phyloP scores from a whole-genome alignment of 2,113 vertebrate genomes.

The Entelurus aequoreus region DNA sequence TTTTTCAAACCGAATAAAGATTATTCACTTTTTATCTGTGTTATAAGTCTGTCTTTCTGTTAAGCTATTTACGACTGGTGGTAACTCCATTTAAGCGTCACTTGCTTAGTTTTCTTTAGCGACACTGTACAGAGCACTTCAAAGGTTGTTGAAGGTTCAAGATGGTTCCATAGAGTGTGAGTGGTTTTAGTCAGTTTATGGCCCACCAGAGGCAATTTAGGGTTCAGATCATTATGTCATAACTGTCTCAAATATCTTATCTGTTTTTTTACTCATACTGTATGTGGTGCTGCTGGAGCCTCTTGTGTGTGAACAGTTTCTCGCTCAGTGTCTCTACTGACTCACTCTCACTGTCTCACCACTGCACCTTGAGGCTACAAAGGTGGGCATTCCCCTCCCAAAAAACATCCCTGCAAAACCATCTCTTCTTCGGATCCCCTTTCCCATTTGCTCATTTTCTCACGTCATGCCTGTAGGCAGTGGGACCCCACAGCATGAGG shows the following conservation, averaged over 20 bases:
- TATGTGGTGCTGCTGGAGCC: slow-evolving; percentile 1
- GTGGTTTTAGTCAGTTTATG: slow-evolving; percentile 29
- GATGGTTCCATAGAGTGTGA: slow-evolving; percentile 30
- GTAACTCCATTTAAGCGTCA: slow-evolving; percentile 43
- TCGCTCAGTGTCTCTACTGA: neutral
- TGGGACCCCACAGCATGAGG: slow-evolving; percentile 54
- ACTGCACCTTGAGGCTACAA: slow-evolving; percentile 17
- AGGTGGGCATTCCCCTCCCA: slow-evolving; percentile 22
- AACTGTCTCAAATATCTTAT: slow-evolving; percentile 12
- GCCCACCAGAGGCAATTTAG: slow-evolving; percentile 9
- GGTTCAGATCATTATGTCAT: slow-evolving; percentile 24
- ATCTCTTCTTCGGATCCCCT: slow-evolving; percentile 21
- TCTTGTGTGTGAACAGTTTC: neutral
- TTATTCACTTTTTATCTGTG: slow-evolving; percentile 53
- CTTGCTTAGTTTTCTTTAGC: slow-evolving; percentile 20
- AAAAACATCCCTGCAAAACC: slow-evolving; percentile 15
- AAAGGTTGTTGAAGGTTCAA: slow-evolving; percentile 47
- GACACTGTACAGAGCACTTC: slow-evolving; percentile 24
- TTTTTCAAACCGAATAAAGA: slow-evolving; percentile 56
- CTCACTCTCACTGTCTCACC: slow-evolving; percentile 1
- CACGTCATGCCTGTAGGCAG: slow-evolving; percentile 41
- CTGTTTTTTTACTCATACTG: slow-evolving; percentile 10
- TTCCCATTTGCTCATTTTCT: slow-evolving; percentile 46
- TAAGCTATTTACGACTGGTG: slow-evolving; percentile 52
- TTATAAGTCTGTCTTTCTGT: slow-evolving; percentile 49